These are phyloP conservation scores for Mus minutoides DNA, from an alignment of 2,797 vertebrate species.

Conservation along the genomic window DNA sequence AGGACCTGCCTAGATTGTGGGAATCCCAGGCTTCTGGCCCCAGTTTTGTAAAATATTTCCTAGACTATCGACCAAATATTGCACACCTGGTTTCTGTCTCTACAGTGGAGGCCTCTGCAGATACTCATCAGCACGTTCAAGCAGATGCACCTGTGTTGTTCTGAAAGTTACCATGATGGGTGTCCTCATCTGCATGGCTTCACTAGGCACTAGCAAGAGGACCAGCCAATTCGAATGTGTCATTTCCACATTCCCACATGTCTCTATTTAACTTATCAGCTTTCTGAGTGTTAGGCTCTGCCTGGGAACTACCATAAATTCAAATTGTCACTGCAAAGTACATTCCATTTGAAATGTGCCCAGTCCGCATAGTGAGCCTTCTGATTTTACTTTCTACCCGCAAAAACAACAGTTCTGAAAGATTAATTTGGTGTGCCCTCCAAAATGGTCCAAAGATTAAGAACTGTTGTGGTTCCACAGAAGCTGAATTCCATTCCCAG, in stretches of 20 bases:
- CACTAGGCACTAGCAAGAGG: background rate
- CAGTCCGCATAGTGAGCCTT: background rate
- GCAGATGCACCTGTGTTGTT: background rate
- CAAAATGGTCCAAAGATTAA: background rate
- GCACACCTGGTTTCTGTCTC: background rate
- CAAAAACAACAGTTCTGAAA: background rate
- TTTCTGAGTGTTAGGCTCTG: background rate
- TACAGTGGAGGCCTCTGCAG: background rate
- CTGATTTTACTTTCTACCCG: too few species aligned
- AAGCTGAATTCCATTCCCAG: too few species aligned
- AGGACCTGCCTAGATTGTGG: background rate
- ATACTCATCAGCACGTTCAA: background rate
- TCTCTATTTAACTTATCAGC: background rate
- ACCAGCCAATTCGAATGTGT: background rate
- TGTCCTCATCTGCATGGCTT: background rate
- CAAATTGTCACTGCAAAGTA: background rate
- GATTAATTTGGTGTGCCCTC: background rate
- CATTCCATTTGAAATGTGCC: background rate
- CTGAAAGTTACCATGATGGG: background rate
- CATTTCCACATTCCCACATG: background rate
- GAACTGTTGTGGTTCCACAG: too few species aligned
- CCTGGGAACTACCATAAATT: background rate
- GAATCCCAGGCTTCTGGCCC: too few species aligned
- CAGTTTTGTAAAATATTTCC: background rate
- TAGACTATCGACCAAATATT: fast-evolving